Conservation (phyloP, 2,888 invertebrate genomes). For the Tineola bisselliella region DNA sequence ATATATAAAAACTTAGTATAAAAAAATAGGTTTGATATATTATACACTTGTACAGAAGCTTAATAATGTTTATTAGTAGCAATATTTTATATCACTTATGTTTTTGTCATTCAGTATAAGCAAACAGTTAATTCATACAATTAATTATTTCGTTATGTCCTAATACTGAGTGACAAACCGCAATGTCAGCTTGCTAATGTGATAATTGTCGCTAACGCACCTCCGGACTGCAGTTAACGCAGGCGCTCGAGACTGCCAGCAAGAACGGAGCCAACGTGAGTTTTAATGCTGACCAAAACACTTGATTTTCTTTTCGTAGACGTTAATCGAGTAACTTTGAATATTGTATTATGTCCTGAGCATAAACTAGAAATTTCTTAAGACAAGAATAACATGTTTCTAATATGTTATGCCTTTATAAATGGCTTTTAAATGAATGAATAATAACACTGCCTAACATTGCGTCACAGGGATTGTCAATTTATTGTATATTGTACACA, state of each 20-base stretch:
- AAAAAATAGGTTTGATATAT: too few relatives aligned
- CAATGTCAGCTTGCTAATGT: constrained; percentile 50
- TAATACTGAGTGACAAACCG: constrained; percentile 1
- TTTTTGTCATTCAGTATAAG: background rate
- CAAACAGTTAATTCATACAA: too few relatives aligned
- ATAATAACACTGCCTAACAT: too few relatives aligned
- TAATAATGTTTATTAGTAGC: background rate
- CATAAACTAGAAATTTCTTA: too few relatives aligned
- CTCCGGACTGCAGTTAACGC: constrained; percentile 52
- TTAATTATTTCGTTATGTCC: too few relatives aligned
- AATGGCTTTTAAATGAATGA: too few relatives aligned
- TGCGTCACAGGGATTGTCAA: too few relatives aligned
- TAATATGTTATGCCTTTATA: too few relatives aligned
- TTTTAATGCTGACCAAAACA: constrained; percentile 22
- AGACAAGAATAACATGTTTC: too few relatives aligned
- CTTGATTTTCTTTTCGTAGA: background rate
- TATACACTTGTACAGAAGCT: constrained; percentile 3
- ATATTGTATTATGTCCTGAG: background rate
- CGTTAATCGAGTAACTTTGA: background rate
- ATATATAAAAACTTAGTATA: too few relatives aligned
- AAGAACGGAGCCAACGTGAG: constrained; percentile 74
- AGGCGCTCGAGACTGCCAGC: constrained; percentile 77
- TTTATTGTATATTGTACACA: too few relatives aligned
- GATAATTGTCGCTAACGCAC: constrained; percentile 55
- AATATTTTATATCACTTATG: background rate